Base-by-base conservation (phyloP, 2,888 invertebrate species). In the Euplexia lucipara region DNA sequence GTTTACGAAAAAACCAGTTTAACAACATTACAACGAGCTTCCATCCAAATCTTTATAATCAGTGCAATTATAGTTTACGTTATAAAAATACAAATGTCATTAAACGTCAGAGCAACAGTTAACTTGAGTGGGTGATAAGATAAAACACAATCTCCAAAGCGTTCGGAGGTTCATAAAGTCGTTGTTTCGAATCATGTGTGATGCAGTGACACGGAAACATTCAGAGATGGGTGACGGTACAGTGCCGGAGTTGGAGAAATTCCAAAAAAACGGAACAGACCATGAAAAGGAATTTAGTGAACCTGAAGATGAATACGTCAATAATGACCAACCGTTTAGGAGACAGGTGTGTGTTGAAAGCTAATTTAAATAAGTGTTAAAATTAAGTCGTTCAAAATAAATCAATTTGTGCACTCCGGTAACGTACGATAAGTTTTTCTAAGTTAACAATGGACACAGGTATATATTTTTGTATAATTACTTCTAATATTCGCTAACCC, bases 261-360 rank as follows among this genome's bases (percentile, higher is more conserved):
- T 93, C 34, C 84, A 91, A 71, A 86, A 83, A 70, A 88, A 86
- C 81, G 86, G 77, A 49, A 78, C 75, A 14, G 87, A 69, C 16
- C 41, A 62, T 8, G 51, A 86, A 58, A 88, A 90, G 70, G 87
- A 84, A 65, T 75, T 80, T 37, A 70, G 82, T 86, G 88, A 86
- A 51, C 79, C 68, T 22, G 85, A 85, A 57, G 79, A 83, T 63
- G 86, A 87, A 59, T 71, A 69, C 34, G 4, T 54, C 53, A 67
- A 74, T 73, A 68, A 52, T 45, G 78, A 83, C 26, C 71, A 75
- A 30, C 90, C 91, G 6, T 91, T 94, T 68, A 82, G 86, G 32
- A 91, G 91, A 88, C 94, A 95, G 94, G 94, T 95, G 83, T 86
- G 92, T 90, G 74, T 70, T 74, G 60, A 60, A 82, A 67, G 18